These are phyloP conservation scores for Cepaea nemoralis DNA, from an alignment of 1,140 invertebrate genomes.

Conservation along the genomic window DNA sequence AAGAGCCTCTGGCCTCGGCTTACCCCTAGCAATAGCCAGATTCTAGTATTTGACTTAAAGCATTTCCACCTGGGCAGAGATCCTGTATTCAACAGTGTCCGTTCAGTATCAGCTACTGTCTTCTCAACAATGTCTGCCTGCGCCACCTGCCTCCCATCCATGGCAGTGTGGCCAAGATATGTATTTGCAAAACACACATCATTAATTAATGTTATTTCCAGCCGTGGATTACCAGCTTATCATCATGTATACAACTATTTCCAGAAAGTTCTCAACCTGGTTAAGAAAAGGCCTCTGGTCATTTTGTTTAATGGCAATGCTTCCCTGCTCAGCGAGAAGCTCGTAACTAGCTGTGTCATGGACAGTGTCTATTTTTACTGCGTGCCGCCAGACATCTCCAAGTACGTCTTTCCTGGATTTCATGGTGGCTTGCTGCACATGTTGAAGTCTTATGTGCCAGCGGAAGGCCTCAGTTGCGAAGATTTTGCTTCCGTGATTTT, in stretches of 20 bases:
- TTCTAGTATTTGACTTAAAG: conserved; percentile 6
- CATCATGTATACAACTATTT: not conserved
- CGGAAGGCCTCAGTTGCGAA: not conserved
- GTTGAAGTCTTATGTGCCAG: not conserved
- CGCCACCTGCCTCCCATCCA: not conserved
- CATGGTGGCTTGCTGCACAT: not conserved
- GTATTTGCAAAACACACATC: not conserved
- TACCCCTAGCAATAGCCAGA: not conserved
- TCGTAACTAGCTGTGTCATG: not conserved
- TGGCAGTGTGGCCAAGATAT: not conserved
- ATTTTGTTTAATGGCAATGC: conserved; percentile 24
- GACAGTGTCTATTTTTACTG: conserved; percentile 1
- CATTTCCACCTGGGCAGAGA: not conserved
- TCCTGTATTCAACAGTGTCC: not conserved
- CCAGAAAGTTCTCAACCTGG: not conserved
- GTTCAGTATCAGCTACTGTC: not conserved
- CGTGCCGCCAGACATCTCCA: not conserved
- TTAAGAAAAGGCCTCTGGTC: conserved; percentile 18
- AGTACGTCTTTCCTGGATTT: conserved; percentile 17
- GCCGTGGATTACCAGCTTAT: not conserved
- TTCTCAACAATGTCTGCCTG: not conserved
- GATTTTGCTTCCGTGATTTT: not conserved
- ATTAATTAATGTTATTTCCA: not conserved
- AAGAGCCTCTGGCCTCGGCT: not conserved
- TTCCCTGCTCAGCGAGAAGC: not conserved